Evolutionary conservation across 2,113 vertebrate genomes (phyloP).

Genomic region (Atractosteus spatula): DNA sequence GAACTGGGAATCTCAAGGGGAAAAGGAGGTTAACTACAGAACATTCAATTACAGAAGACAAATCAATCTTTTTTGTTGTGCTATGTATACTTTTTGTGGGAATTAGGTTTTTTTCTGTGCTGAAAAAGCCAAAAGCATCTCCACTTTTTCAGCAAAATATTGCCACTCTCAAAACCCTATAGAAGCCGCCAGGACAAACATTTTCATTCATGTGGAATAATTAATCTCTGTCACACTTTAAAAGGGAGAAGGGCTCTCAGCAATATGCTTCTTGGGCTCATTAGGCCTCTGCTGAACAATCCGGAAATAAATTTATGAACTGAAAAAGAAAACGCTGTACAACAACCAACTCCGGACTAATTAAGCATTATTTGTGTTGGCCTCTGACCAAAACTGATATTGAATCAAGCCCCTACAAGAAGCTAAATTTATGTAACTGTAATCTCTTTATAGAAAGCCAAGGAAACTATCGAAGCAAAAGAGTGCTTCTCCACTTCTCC

Average conservation of each 20-base stretch:
- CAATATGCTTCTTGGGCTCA: not conserved
- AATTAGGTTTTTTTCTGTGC: not conserved
- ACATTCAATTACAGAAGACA: not conserved
- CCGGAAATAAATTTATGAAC: slow-evolving; percentile 37
- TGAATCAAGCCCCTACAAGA: slow-evolving; percentile 44
- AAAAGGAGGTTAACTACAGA: not conserved
- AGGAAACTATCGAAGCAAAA: not conserved
- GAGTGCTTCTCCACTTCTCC: not conserved
- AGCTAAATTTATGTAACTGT: slow-evolving; percentile 5
- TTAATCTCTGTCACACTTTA: slow-evolving; percentile 41
- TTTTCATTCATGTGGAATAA: slow-evolving; percentile 48
- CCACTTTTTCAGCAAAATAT: slow-evolving; percentile 18
- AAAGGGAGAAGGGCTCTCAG: slow-evolving; percentile 18
- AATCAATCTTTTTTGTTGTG: not conserved
- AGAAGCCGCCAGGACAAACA: slow-evolving; percentile 56
- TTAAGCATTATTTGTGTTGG: slow-evolving; percentile 56
- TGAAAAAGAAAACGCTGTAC: slow-evolving; percentile 41
- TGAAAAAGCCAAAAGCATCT: not conserved
- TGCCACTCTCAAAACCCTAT: slow-evolving; percentile 19
- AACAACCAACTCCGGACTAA: slow-evolving; percentile 46
- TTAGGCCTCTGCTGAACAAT: slow-evolving; percentile 10
- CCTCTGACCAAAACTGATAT: slow-evolving; percentile 49
- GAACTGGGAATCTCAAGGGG: not conserved
- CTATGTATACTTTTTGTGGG: not conserved
- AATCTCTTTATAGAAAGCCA: not conserved